A percentile compares a stretch with the other conserved stretches of the same genome.
Evolutionary conservation across 2,113 vertebrate species (phyloP).

Genomic region (rabbit (Oryctolagus cuniculus)): mOryCun1.1 NC_091441.1:37448001-37448500

Average conservation of each 20-base stretch:
- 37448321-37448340: conserved; percentile 85
- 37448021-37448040: not conserved
- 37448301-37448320: conserved; percentile 80
- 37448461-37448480: conserved; percentile 85
- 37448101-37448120: conserved; percentile 24
- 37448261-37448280: conserved; percentile 76
- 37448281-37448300: conserved; percentile 77
- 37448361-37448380: conserved; percentile 82
- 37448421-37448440: conserved; percentile 85
- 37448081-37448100: not conserved
- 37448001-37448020: conserved; percentile 16
- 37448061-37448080: not conserved
- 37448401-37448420: conserved; percentile 83
- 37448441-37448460: conserved; percentile 86
- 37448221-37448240: conserved; percentile 59
- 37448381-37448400: conserved; percentile 81
- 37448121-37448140: conserved; percentile 45
- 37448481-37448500: conserved; percentile 85
- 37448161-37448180: conserved; percentile 67
- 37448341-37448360: conserved; percentile 81
- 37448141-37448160: conserved; percentile 56
- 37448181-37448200: conserved; percentile 32
- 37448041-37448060: conserved; percentile 51
- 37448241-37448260: conserved; percentile 73
- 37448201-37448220: conserved; percentile 48